Conservation (phyloP, 1,140 invertebrate species). For the Neotoxoptera formosana region DNA sequence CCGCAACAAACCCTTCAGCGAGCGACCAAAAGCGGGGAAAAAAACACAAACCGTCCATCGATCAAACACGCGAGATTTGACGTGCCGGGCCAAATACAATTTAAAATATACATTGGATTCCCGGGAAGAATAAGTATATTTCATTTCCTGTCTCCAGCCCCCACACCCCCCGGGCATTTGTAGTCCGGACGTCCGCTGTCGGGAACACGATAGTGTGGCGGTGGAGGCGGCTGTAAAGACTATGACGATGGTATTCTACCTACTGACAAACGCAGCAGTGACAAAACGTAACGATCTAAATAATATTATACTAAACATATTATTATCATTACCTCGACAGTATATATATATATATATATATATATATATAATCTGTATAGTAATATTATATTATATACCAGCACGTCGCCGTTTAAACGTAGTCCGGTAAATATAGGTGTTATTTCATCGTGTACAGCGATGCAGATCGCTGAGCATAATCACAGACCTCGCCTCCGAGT, state of each 20-base stretch:
- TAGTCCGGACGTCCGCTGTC: conserved; percentile 16
- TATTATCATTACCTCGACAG: neutral
- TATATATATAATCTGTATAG: neutral
- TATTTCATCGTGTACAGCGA: neutral
- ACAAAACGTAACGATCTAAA: neutral
- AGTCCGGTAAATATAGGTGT: neutral
- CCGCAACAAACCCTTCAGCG: neutral
- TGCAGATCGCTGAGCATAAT: neutral
- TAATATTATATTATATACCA: neutral
- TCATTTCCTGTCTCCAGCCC: neutral
- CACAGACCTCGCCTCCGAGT: neutral
- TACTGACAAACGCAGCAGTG: neutral
- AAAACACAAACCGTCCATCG: neutral
- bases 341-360: too few species aligned
- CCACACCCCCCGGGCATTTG: neutral
- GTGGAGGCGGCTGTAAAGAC: neutral
- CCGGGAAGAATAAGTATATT: neutral
- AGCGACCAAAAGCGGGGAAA: neutral
- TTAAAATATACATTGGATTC: neutral
- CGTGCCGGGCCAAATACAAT: neutral
- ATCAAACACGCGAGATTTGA: neutral
- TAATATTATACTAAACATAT: conserved; percentile 12
- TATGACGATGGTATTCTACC: neutral
- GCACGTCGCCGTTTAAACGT: neutral
- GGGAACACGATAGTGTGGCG: neutral